A percentile compares a stretch with the other conserved stretches of the same genome.
Evolutionary conservation across 2,797 vertebrate species (phyloP).

Genomic region (Acrossocheilus fasciatus): DNA sequence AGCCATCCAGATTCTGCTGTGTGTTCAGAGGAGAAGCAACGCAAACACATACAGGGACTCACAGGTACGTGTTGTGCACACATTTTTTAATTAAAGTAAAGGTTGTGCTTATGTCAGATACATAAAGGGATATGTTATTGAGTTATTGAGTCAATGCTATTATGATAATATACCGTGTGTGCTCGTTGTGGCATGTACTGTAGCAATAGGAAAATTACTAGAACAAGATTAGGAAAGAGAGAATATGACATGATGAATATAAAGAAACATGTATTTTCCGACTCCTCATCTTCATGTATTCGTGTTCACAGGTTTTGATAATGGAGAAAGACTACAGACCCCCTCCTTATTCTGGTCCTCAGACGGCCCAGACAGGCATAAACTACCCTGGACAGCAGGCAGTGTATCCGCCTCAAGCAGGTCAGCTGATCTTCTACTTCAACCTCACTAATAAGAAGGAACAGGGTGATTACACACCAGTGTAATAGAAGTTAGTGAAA

Average conservation of each 20-base stretch:
- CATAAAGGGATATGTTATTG: background rate
- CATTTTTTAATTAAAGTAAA: background rate
- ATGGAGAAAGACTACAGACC: conserved; percentile 36
- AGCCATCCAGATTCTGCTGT: background rate
- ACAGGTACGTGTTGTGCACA: background rate
- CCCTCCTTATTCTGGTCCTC: background rate
- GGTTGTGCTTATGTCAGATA: background rate
- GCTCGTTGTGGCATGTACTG: background rate
- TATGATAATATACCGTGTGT: background rate
- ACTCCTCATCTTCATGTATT: background rate
- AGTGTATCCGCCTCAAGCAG: background rate
- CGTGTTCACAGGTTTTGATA: background rate
- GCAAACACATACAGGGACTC: background rate
- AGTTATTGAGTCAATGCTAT: background rate
- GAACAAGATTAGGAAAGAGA: background rate
- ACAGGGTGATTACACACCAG: background rate
- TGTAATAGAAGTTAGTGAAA: background rate
- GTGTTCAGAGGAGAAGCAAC: background rate
- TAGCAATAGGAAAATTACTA: background rate
- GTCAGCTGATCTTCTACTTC: background rate
- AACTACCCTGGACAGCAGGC: conserved; percentile 9
- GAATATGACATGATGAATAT: background rate
- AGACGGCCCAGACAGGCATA: background rate
- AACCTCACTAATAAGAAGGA: background rate
- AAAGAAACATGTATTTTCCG: background rate